phyloP scores from a whole-genome alignment of 2,888 invertebrate species.

The Toxonevra muliebris region DNA sequence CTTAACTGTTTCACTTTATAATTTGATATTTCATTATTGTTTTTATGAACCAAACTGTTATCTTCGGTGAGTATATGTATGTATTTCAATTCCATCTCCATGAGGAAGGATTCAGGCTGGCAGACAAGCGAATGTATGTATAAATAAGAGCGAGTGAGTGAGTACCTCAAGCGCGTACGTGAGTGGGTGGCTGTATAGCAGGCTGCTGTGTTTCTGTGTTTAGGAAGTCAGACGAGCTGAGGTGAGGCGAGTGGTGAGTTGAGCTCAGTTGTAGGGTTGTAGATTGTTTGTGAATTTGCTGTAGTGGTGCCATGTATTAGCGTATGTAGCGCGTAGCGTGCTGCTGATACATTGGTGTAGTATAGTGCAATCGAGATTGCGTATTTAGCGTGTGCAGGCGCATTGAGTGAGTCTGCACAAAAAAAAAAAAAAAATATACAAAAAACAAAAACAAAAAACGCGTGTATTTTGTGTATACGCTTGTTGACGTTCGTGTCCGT shows the following conservation, averaged over 20 bases:
- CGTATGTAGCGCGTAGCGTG: not conserved
- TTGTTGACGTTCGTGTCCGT: constrained; percentile 13
- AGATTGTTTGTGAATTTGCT: not conserved
- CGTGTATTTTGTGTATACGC: constrained; percentile 26
- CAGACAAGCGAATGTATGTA: too few relatives aligned
- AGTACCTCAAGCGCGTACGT: not conserved
- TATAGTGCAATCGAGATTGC: constrained; percentile 23
- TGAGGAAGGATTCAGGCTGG: too few relatives aligned
- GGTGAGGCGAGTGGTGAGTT: not conserved
- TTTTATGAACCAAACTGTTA: too few relatives aligned
- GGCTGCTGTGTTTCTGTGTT: constrained; percentile 31
- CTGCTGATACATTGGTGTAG: constrained; percentile 6
- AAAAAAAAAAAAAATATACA: too few relatives aligned
- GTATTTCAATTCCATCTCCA: too few relatives aligned
- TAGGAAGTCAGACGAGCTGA: not conserved
- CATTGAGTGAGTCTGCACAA: constrained; percentile 7
- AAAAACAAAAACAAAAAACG: not conserved
- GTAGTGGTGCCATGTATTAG: not conserved
- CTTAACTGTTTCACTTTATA: too few relatives aligned
- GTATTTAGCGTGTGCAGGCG: constrained; percentile 25
- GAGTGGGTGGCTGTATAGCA: constrained; percentile 13
- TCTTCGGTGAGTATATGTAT: too few relatives aligned
- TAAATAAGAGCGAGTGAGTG: too few relatives aligned
- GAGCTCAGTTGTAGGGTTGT: not conserved
- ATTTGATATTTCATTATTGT: too few relatives aligned